Base-by-base conservation (phyloP, 2,888 invertebrate genomes). In the Polydrusus cervinus region DNA sequence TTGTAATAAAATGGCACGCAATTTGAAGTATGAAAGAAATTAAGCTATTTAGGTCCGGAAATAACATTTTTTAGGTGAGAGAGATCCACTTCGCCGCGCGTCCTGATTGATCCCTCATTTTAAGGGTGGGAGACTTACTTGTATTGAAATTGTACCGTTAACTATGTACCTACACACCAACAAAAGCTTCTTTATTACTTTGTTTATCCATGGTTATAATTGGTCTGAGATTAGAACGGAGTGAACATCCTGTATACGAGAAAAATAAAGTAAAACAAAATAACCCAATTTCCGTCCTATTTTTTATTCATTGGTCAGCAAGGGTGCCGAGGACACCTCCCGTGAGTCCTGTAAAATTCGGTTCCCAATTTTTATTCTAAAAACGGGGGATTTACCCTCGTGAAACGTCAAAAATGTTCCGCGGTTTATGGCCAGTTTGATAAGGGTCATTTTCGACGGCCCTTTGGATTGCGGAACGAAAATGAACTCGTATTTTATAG, bases 371-470 rank as follows among this genome's bases (percentile, higher is more conserved):
- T 76, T 73, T 38, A 69, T 69, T 69, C 64, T 66, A 71, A 75
- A 75, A 75, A 71, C 34, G 72, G 51, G 60, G 65, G 47, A 38
- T 75, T 62, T 16, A 30, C 60, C 71, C 70, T 62, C 49, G 18
- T 20, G 61, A 70, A 62, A 69, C 69, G 86, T 87, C 87, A 86
- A 83, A 86, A 86, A 86, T 85, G 83, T 85, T 86, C 85, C 85
- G 86, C 86, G 85, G 86, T 86, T 86, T 87, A 85, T 85, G 82
- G 83, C 81, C 81, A 83, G 84, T 86, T 86, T 86, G 86, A 86
- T 83, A 83, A 85, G 86, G 86, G 86, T 84, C 79, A 77, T 69
- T 61, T 67, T 74, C 71, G 78, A 78, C 78, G 78, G 74, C 77
- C 53, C 74, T 73, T 71, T 78, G 78, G 79, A 78, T 78, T 78